These are phyloP conservation scores for Sebastes fasciatus DNA, from an alignment of 2,113 vertebrate species.

Conservation along the genomic window DNA sequence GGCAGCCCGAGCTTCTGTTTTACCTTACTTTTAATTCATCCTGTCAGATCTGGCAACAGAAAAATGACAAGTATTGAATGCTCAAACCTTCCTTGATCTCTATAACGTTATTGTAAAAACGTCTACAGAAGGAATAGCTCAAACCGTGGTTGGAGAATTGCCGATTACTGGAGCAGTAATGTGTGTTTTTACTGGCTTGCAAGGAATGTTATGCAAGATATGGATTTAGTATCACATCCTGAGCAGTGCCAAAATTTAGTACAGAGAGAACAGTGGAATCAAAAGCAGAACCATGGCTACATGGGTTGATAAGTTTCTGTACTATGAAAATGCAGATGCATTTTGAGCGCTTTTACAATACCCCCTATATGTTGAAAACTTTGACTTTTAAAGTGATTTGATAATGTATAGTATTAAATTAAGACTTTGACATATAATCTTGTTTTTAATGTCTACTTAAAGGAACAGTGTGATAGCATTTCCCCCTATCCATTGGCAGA, in stretches of 20 bases:
- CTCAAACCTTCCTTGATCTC: not conserved
- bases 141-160: not conserved
- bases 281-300: not conserved
- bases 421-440: not conserved
- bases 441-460: too few relatives aligned
- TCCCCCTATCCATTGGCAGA: too few relatives aligned
- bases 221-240: not conserved
- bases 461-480: too few relatives aligned
- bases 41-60: not conserved
- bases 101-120: not conserved
- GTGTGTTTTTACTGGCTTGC: not conserved
- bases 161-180: not conserved
- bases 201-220: not conserved
- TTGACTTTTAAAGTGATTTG: not conserved
- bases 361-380: not conserved
- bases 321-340: too few relatives aligned
- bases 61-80: not conserved
- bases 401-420: not conserved
- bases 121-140: not conserved
- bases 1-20: not conserved
- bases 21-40: not conserved
- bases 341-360: too few relatives aligned
- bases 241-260: not conserved
- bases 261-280: too few relatives aligned
- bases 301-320: not conserved